These are phyloP conservation scores for Himalopsyche phryganea DNA, from an alignment of 1,140 invertebrate genomes.

Conservation along the genomic window DNA sequence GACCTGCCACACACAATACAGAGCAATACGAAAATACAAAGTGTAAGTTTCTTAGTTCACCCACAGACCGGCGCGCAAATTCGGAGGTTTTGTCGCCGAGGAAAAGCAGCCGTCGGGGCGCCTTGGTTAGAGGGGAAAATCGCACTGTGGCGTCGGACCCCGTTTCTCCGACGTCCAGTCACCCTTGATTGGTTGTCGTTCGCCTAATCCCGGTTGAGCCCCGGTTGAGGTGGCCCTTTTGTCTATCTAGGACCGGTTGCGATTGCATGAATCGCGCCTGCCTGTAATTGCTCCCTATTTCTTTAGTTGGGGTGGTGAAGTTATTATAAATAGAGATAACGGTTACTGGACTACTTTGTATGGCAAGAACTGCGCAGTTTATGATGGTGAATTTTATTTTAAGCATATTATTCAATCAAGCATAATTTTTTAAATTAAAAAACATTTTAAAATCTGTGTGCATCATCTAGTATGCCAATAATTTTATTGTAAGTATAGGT, in stretches of 20 bases:
- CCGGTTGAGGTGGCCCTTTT: slow-evolving; percentile 22
- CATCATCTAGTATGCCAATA: no score
- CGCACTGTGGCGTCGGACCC: background rate
- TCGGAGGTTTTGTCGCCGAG: background rate
- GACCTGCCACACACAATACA: slow-evolving; percentile 11
- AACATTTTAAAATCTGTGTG: no score
- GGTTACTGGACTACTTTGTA: no score
- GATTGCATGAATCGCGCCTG: background rate
- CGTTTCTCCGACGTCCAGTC: slow-evolving; percentile 45
- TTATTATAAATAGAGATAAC: no score
- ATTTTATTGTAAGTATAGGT: no score
- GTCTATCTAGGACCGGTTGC: slow-evolving; percentile 13
- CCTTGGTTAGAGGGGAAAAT: background rate
- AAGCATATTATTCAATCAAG: no score
- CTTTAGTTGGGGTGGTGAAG: no score
- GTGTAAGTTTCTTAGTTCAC: background rate
- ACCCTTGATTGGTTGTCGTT: slow-evolving; percentile 57
- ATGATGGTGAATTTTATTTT: no score
- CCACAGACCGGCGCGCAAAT: background rate
- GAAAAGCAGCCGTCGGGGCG: background rate
- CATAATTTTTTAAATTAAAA: no score
- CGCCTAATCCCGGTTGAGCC: slow-evolving; percentile 55
- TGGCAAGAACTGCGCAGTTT: no score
- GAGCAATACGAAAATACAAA: slow-evolving; percentile 17
- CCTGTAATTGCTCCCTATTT: background rate